Evolutionary conservation across 1,140 invertebrate species (phyloP).

Genomic region (Episyrphus balteatus): DNA sequence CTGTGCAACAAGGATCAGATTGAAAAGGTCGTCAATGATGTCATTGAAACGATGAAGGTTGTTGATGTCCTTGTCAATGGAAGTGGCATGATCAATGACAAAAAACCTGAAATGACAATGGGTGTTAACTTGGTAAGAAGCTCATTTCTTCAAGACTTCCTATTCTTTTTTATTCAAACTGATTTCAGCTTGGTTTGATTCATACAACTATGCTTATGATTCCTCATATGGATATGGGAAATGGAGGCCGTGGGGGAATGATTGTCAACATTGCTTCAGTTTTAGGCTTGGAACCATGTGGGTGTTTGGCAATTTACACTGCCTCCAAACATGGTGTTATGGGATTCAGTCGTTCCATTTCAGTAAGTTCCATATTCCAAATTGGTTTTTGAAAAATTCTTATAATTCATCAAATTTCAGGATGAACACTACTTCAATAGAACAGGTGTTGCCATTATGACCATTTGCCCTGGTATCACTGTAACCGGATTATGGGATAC

Average conservation of each 20-base stretch:
- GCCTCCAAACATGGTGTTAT: slow-evolving; percentile 40
- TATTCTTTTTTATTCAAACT: too few species aligned
- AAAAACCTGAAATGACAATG: slow-evolving; percentile 29
- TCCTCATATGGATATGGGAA: slow-evolving; percentile 44
- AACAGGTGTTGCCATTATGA: slow-evolving; percentile 29
- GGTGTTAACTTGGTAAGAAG: slow-evolving; percentile 23
- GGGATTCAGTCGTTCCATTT: slow-evolving; percentile 36
- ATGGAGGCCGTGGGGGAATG: slow-evolving; percentile 48
- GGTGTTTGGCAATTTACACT: slow-evolving; percentile 36
- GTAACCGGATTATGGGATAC: neutral
- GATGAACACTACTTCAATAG: slow-evolving; percentile 25
- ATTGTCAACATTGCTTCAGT: slow-evolving; percentile 54
- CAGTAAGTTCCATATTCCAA: slow-evolving; percentile 13
- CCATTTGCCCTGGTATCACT: slow-evolving; percentile 28
- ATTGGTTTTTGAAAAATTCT: neutral
- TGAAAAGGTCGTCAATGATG: slow-evolving; percentile 18
- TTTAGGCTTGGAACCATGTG: slow-evolving; percentile 38
- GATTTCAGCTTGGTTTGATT: slow-evolving; percentile 17
- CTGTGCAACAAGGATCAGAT: slow-evolving; percentile 20
- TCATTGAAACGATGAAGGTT: slow-evolving; percentile 21
- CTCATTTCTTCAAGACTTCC: neutral
- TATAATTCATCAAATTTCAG: slow-evolving; percentile 4
- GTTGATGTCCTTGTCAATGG: slow-evolving; percentile 30
- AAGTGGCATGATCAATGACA: slow-evolving; percentile 27
- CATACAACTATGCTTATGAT: slow-evolving; percentile 27